phyloP scores from a whole-genome alignment of 2,113 vertebrate genomes.

The Clinocottus analis region DNA sequence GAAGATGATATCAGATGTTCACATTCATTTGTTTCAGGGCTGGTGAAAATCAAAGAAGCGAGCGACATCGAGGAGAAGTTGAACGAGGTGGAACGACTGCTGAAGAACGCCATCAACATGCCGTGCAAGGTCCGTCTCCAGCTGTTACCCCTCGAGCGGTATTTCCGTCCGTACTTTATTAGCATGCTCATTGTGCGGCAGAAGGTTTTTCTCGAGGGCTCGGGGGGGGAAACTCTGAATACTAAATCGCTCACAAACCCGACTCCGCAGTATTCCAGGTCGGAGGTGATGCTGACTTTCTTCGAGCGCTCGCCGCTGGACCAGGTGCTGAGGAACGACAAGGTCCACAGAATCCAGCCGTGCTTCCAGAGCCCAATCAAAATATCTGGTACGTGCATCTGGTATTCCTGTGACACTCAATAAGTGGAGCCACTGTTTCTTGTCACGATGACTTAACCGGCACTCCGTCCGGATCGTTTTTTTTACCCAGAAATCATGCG shows the following conservation, averaged over 20 bases:
- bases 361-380: conserved; percentile 94
- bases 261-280: conserved; percentile 90
- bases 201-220: neutral
- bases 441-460: neutral
- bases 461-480: conserved; percentile 40
- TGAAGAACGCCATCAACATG: conserved; percentile 94
- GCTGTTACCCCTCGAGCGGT: neutral
- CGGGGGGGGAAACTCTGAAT: neutral
- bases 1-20: neutral
- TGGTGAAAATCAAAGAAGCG: conserved; percentile 94
- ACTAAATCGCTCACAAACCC: neutral
- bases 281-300: conserved; percentile 97
- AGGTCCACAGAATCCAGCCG: conserved; percentile 94
- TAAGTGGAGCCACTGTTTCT: neutral
- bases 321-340: conserved; percentile 95
- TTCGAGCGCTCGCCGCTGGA: conserved; percentile 97
- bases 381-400: conserved; percentile 89
- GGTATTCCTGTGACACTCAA: neutral
- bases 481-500: conserved; percentile 98
- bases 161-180: neutral
- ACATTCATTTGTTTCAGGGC: conserved; percentile 80
- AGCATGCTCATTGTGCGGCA: neutral
- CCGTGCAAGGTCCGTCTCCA: conserved; percentile 88
- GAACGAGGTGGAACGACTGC: conserved; percentile 94
- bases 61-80: conserved; percentile 93